Base-by-base conservation (phyloP, 2,797 vertebrate species). In the Sternarchorhynchus goeldii region DNA sequence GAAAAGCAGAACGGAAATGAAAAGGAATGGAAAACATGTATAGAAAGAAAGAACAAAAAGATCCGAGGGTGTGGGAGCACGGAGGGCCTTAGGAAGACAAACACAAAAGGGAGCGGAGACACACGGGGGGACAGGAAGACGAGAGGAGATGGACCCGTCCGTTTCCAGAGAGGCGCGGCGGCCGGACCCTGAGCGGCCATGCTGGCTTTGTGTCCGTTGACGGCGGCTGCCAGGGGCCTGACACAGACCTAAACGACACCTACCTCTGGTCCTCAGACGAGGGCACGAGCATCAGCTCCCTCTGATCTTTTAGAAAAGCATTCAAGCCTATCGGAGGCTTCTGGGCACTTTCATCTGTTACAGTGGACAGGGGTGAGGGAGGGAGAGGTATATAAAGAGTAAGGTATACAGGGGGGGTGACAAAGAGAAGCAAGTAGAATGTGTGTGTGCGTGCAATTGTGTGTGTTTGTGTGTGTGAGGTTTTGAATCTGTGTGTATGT, bases 301-400 rank as follows among this genome's bases (percentile, higher is more conserved):
- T 77, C 70, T 60, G 77, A 81, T 79, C 81, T 69, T 76, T 77
- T 76, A 55, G 50, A 67, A 67, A 80, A 36, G 62, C 76, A 68
- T 80, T 82, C 63, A 76, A 67, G 36, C 68, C 34, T 60, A 66
- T 57, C 68, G 73, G 77, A 70, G 60, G 66, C 60, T 59, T 78
- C 25, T 39, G 34, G 67, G 56, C 21, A 68, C 75, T 80, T 82
- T 82, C 59, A 76, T 82, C 73, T 73, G 73, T 59, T 50, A 58
- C 29, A 58, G 53, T 55, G 32, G 45, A 50, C 12, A 2, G 10
- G 41, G 67, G 5, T 8, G 57, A 72, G 57, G 60, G 59, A 83
- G 41, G 14, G 5, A 50, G 67, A 67, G 50, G 34, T 10, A 74
- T 25, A 77, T 8, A 55, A 21, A 32, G 17, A 70, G 57, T 16